Conservation (phyloP, 2,888 invertebrate species). For the Desoria tigrina region DNA sequence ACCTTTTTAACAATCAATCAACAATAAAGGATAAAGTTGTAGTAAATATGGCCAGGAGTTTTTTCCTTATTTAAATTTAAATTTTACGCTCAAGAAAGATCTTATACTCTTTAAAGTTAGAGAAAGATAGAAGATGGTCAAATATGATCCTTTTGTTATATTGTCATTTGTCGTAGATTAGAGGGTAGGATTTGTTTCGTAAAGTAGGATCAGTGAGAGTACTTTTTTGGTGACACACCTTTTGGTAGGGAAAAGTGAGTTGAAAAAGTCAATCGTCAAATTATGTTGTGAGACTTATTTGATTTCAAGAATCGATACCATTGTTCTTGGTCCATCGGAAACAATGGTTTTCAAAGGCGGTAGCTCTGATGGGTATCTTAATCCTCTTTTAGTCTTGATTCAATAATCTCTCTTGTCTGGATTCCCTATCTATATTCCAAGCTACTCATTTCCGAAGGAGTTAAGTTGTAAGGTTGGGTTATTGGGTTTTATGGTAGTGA, state of each 20-base stretch:
- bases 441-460: background rate
- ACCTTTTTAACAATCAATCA: too few species aligned
- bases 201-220: background rate
- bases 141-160: too few species aligned
- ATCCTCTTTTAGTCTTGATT: background rate
- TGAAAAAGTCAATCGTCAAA: constrained; percentile 6
- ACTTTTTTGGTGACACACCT: constrained; percentile 1
- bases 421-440: background rate
- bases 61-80: too few species aligned
- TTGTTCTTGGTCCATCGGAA: background rate
- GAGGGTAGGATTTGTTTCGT: background rate
- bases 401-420: background rate
- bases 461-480: background rate
- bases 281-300: background rate
- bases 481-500: too few species aligned
- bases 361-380: constrained; percentile 25
- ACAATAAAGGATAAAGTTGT: too few species aligned
- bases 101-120: too few species aligned
- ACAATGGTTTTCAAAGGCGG: constrained; percentile 32
- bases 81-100: too few species aligned
- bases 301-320: background rate
- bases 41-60: too few species aligned
- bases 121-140: too few species aligned
- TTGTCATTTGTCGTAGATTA: background rate
- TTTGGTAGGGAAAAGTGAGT: background rate